phyloP scores from a whole-genome alignment of 2,888 invertebrate genomes.

The Thecophora atra region DNA sequence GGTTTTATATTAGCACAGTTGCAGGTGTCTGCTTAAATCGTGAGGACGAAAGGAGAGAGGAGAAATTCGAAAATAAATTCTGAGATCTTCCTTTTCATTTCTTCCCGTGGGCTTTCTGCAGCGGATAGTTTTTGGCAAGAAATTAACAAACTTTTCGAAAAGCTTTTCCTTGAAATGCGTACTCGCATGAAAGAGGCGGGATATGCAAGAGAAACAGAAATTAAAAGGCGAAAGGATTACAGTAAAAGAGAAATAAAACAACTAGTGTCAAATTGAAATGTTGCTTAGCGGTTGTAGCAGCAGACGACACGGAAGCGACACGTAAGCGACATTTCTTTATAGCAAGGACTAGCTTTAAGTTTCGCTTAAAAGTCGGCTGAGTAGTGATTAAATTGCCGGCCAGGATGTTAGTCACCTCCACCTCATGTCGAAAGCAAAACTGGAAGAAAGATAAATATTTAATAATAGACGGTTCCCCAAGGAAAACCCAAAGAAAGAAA shows the following conservation, averaged over 20 bases:
- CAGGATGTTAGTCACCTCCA: background rate
- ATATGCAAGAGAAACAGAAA: background rate
- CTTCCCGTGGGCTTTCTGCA: background rate
- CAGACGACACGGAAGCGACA: conserved; percentile 28
- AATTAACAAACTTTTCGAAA: conserved; percentile 48
- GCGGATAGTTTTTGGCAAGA: conserved; percentile 45
- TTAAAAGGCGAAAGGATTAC: background rate
- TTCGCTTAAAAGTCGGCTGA: conserved; percentile 10
- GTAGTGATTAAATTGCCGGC: conserved; percentile 1
- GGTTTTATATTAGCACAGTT: too few relatives aligned
- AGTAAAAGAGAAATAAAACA: too few relatives aligned
- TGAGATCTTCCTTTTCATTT: too few relatives aligned
- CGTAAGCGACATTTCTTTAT: conserved; percentile 49
- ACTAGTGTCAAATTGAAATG: too few relatives aligned
- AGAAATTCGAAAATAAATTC: too few relatives aligned
- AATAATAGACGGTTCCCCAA: background rate
- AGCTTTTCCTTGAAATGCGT: conserved; percentile 21
- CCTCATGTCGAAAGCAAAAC: background rate
- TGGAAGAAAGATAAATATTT: background rate
- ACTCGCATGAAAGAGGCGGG: background rate
- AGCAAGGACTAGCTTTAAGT: conserved; percentile 45
- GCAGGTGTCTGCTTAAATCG: too few relatives aligned
- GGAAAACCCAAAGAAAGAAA: background rate
- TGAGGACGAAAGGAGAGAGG: too few relatives aligned
- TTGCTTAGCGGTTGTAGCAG: background rate